Evolutionary conservation across 2,797 vertebrate species (phyloP), one percentile per base, ranked within the genome.

Genomic region (Phrynocephalus forsythii): DNA sequence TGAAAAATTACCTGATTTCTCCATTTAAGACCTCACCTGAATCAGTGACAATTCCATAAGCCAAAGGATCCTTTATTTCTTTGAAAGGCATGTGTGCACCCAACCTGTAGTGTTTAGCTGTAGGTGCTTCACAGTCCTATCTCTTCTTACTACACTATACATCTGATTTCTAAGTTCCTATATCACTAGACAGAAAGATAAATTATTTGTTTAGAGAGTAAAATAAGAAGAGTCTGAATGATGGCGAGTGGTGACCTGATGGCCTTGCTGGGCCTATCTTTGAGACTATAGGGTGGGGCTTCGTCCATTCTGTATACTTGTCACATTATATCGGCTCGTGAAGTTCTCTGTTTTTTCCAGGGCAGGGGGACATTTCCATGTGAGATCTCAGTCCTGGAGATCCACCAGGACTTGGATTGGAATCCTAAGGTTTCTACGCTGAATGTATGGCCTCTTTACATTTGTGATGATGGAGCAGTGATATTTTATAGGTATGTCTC

Each of bases 331-430:
- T 28, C 5, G 79, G 18, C 5, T 88, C 84, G 83, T 91, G 83
- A 20, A 89, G 79, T 80, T 50, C 88, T 89, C 85, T 63, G 9
- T 87, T 7, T 89, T 79, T 72, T 92, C 75, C 95, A 99, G 99
- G 99, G 99, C n/a, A 97, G 99, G 95, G 99, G 99, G 95, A 99
- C 99, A 0, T 99, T 99, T 97, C 99, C 99, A 7, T 99, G 99
- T n/a, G 99, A 99, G 95, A 99, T 99, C 92, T 99, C 99, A 24
- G 97, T 99, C 92, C 94, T 99, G 95, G 99, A 99, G 96, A 99
- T 99, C 95, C 98, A 99, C 93, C 99, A 99, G 88, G 99, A 99
- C 94, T 96, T 99, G 95, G 99, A 99, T 95, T 99, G 99, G 99
- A 99, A 99, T 95, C 99, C 99, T 1, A 99, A 99, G 96, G 99